A percentile compares a stretch with the other conserved stretches of the same genome.
Evolutionary conservation across 2,888 invertebrate species (phyloP).

Genomic region (Sarcophaga carnaria): DNA sequence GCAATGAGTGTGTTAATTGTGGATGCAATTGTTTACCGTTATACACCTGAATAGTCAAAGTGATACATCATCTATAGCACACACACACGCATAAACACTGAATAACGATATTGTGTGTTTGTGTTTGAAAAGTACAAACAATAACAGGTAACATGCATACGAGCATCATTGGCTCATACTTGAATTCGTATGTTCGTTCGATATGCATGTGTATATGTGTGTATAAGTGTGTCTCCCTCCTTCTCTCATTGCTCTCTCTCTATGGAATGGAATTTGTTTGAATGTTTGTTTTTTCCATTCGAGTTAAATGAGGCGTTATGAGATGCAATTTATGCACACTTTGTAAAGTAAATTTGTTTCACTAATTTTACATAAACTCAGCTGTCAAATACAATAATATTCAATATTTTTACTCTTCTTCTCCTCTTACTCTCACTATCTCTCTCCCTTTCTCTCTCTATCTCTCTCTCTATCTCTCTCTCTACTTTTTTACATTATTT

Average conservation of each 20-base stretch:
- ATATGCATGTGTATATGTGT: not conserved
- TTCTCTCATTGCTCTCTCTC: not conserved
- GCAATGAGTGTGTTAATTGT: constrained; percentile 34
- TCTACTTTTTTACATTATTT: too few species aligned
- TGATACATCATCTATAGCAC: constrained; percentile 43
- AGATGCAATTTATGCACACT: constrained; percentile 68
- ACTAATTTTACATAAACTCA: constrained; percentile 69
- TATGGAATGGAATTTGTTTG: constrained; percentile 3
- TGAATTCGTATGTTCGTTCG: not conserved
- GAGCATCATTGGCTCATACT: too few species aligned
- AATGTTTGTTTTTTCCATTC: constrained; percentile 59
- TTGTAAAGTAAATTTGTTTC: constrained; percentile 66
- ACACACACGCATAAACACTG: constrained; percentile 18
- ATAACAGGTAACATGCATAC: constrained; percentile 12
- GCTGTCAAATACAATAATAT: constrained; percentile 67
- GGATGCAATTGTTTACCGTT: constrained; percentile 59
- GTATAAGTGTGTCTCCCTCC: not conserved
- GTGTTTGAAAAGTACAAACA: constrained; percentile 51
- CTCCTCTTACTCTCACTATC: too few species aligned
- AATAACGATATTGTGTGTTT: constrained; percentile 35
- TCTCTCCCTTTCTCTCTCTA: too few species aligned
- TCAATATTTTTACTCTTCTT: constrained; percentile 26
- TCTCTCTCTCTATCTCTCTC: too few species aligned
- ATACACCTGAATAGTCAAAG: constrained; percentile 68
- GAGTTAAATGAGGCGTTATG: constrained; percentile 68